Percentiles rank a stretch among this genome's conserved stretches.
Evolutionary conservation across 2,797 vertebrate genomes (phyloP).

Genomic region (Lemur catta): DNA sequence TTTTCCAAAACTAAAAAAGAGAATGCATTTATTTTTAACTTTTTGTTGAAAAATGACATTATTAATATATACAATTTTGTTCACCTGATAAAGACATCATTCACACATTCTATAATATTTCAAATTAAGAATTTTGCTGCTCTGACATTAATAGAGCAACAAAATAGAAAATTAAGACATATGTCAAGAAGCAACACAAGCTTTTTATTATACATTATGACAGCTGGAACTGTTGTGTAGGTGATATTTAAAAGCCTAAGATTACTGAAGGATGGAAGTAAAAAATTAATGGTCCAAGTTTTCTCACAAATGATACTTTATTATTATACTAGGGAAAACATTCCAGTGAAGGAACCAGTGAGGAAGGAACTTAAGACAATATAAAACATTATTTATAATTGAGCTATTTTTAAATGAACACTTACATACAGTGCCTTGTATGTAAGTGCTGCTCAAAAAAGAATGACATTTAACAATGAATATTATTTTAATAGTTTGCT

Average conservation of each 20-base stretch:
- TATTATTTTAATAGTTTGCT: background rate
- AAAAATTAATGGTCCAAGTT: background rate
- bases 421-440: background rate
- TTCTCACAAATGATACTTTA: background rate
- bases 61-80: background rate
- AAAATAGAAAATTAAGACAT: constrained; percentile 22
- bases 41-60: constrained; percentile 33
- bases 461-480: background rate
- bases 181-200: background rate
- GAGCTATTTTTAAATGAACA: background rate
- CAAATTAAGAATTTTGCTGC: background rate
- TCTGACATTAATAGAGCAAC: background rate
- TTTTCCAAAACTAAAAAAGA: background rate
- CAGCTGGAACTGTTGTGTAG: background rate
- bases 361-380: background rate
- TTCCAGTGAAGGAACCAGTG: background rate
- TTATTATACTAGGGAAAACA: background rate
- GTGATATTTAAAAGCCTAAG: constrained; percentile 25
- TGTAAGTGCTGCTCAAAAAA: background rate
- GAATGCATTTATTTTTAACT: background rate
- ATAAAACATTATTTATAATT: background rate
- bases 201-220: background rate
- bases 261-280: background rate
- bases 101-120: background rate
- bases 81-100: constrained; percentile 26